Conservation (phyloP, 2,888 invertebrate species). For the Daptonema setosum region DNA sequence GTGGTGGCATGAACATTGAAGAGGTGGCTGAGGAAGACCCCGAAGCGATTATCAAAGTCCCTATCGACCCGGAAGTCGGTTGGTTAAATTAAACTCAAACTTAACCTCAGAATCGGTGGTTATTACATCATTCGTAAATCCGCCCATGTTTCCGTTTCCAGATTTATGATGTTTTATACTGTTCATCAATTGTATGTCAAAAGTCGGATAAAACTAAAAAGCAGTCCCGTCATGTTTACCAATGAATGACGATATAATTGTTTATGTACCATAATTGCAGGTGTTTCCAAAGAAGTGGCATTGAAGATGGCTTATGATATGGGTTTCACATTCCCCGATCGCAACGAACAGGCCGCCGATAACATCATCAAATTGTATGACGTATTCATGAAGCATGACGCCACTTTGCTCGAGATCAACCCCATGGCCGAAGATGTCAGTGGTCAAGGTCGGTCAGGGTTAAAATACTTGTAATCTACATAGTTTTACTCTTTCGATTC, state of each 20-base stretch:
- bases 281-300: constrained; percentile 19
- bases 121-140: neutral
- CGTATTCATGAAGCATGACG: constrained; percentile 72
- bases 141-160: too few species aligned
- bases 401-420: constrained; percentile 90
- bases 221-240: too few species aligned
- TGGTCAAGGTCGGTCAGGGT: constrained; percentile 39
- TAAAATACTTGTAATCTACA: neutral
- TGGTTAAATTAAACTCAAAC: neutral
- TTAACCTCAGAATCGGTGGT: neutral
- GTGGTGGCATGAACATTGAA: constrained; percentile 93
- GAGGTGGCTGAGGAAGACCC: constrained; percentile 79
- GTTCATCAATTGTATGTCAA: too few species aligned
- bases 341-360: constrained; percentile 19
- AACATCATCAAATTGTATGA: constrained; percentile 58
- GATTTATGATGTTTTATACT: too few species aligned
- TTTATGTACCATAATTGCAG: constrained; percentile 7
- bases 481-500: too few species aligned
- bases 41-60: constrained; percentile 52
- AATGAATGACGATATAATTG: too few species aligned
- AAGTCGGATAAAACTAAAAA: too few species aligned
- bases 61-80: constrained; percentile 14
- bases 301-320: constrained; percentile 19
- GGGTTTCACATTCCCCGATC: constrained; percentile 21
- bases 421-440: constrained; percentile 85